Conservation (phyloP, 1,140 invertebrate species). For the Heliconius hermathena region DNA sequence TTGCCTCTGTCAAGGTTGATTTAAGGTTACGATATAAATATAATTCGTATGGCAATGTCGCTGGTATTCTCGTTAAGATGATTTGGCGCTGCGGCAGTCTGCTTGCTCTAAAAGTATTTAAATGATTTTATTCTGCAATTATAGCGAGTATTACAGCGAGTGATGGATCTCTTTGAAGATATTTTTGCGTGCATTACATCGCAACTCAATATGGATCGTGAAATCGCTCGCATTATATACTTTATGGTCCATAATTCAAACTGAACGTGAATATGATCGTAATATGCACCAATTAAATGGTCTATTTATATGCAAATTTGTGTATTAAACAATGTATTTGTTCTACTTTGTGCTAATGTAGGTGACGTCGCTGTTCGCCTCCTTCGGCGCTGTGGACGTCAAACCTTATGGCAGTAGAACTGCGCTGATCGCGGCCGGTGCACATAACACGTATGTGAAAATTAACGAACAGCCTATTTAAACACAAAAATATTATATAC, state of each 20-base stretch:
- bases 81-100: constrained; percentile 38
- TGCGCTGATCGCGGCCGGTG: constrained; percentile 64
- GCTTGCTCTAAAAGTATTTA: constrained; percentile 6
- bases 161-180: constrained; percentile 14
- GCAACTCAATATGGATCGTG: neutral
- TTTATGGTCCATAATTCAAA: constrained; percentile 12
- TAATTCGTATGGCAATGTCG: constrained; percentile 55
- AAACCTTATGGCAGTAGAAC: constrained; percentile 59
- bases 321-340: constrained; percentile 13
- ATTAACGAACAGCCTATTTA: neutral
- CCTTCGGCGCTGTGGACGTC: constrained; percentile 66
- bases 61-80: constrained; percentile 50
- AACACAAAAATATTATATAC: too few species aligned
- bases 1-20: constrained; percentile 79
- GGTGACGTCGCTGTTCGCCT: constrained; percentile 58
- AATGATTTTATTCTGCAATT: constrained; percentile 11
- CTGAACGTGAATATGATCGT: constrained; percentile 24
- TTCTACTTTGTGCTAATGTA: constrained; percentile 32
- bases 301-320: constrained; percentile 11
- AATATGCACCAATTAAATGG: constrained; percentile 11
- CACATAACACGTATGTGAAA: constrained; percentile 51
- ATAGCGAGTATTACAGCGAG: neutral
- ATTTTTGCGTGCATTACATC: constrained; percentile 15
- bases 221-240: constrained; percentile 28
- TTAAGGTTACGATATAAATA: constrained; percentile 79